phyloP scores from a whole-genome alignment of 2,113 vertebrate genomes.

The Ciconia maguari region DNA sequence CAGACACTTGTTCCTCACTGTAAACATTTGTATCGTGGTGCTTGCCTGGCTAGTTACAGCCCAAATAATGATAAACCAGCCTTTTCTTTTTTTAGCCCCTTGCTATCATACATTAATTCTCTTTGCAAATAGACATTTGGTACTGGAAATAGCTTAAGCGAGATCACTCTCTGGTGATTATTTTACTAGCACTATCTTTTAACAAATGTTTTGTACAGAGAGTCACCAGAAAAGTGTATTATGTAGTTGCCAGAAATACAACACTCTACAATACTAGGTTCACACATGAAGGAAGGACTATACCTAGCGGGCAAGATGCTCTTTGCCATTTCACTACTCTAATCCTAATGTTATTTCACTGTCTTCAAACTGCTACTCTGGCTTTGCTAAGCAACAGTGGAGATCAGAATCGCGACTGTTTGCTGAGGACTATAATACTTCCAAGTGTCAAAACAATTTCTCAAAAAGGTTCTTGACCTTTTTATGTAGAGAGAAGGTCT shows the following conservation, averaged over 20 bases:
- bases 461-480: background rate
- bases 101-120: constrained; percentile 21
- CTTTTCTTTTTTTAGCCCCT: constrained; percentile 7
- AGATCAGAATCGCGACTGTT: background rate
- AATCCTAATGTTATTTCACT: background rate
- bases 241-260: background rate
- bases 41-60: constrained; percentile 9
- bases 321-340: background rate
- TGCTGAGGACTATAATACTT: background rate
- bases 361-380: background rate
- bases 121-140: constrained; percentile 36
- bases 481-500: background rate
- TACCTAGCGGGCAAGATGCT: background rate
- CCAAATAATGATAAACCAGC: constrained; percentile 16
- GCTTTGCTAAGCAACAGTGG: background rate
- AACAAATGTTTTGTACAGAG: background rate
- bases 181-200: constrained; percentile 14
- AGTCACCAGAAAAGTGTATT: background rate
- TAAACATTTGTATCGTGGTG: constrained; percentile 16
- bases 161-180: constrained; percentile 16
- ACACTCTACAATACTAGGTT: background rate
- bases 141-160: constrained; percentile 27
- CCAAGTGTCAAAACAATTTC: background rate
- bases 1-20: background rate
- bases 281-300: background rate